Percentiles rank a stretch among this genome's conserved stretches.
phyloP scores from a whole-genome alignment of 2,888 invertebrate species.

The Amphipoea oculea region DNA sequence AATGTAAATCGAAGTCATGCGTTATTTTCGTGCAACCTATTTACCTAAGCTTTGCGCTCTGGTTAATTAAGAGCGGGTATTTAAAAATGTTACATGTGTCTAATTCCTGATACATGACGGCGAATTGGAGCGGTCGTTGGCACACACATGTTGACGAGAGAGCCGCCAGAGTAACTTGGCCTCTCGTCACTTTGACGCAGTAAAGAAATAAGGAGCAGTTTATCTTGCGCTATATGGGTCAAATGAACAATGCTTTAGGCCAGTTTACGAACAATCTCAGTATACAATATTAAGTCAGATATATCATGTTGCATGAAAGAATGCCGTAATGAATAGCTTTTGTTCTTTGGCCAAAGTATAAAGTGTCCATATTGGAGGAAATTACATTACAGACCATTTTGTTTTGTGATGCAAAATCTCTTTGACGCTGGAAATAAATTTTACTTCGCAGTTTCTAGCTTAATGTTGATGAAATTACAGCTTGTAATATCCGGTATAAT shows the following conservation, averaged over 20 bases:
- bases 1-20: slow-evolving; percentile 58
- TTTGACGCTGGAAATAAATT: slow-evolving; percentile 24
- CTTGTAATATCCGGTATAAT: slow-evolving; percentile 33
- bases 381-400: slow-evolving; percentile 29
- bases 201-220: slow-evolving; percentile 59
- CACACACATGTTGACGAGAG: slow-evolving; percentile 60
- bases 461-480: slow-evolving; percentile 20
- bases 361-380: slow-evolving; percentile 36
- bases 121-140: slow-evolving; percentile 78
- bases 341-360: slow-evolving; percentile 49
- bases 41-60: slow-evolving; percentile 70
- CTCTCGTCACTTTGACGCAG: slow-evolving; percentile 57
- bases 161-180: slow-evolving; percentile 54
- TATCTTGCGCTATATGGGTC: slow-evolving; percentile 58
- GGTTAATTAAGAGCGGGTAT: slow-evolving; percentile 75
- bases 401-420: slow-evolving; percentile 43
- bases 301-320: slow-evolving; percentile 61
- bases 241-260: slow-evolving; percentile 58
- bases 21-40: slow-evolving; percentile 76
- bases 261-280: slow-evolving; percentile 60
- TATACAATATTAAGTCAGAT: slow-evolving; percentile 59
- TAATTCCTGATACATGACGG: slow-evolving; percentile 69
- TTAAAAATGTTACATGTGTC: slow-evolving; percentile 76
- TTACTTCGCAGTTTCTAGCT: background rate
- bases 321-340: slow-evolving; percentile 53